Conservation (phyloP, 2,797 vertebrate species). For the Protosalanx chinensis region DNA sequence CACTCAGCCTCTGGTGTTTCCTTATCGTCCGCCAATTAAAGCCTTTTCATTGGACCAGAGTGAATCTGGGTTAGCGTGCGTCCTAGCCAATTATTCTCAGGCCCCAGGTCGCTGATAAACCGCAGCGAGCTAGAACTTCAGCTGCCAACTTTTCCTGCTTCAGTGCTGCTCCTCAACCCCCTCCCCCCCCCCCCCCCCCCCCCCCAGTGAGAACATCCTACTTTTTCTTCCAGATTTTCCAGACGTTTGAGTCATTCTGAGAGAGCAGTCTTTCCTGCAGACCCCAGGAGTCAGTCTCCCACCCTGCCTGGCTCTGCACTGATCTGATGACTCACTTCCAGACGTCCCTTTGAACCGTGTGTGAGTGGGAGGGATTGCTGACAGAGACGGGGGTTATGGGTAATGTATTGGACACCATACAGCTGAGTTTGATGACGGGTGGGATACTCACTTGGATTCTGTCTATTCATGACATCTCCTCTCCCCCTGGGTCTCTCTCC, state of each 20-base stretch:
- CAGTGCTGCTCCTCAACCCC: too few relatives aligned
- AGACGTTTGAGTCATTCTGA: too few relatives aligned
- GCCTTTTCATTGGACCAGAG: background rate
- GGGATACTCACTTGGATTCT: background rate
- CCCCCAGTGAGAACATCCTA: too few relatives aligned
- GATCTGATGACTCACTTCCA: background rate
- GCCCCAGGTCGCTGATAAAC: background rate
- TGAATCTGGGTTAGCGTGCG: background rate
- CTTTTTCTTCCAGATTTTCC: background rate
- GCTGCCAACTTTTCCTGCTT: too few relatives aligned
- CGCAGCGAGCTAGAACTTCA: too few relatives aligned
- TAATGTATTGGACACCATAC: background rate
- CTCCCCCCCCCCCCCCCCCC: too few relatives aligned
- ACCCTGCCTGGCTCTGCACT: background rate
- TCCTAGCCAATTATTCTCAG: background rate
- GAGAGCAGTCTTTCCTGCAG: too few relatives aligned
- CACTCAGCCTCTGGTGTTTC: background rate
- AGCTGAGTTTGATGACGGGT: background rate
- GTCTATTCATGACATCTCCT: background rate
- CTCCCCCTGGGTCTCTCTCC: background rate
- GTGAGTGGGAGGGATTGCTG: background rate
- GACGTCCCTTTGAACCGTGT: background rate
- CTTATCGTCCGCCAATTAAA: background rate
- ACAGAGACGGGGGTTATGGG: background rate
- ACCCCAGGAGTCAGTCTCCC: too few relatives aligned